Evolutionary conservation across 2,113 vertebrate genomes (phyloP).

Genomic region (Mixornis gularis): DNA sequence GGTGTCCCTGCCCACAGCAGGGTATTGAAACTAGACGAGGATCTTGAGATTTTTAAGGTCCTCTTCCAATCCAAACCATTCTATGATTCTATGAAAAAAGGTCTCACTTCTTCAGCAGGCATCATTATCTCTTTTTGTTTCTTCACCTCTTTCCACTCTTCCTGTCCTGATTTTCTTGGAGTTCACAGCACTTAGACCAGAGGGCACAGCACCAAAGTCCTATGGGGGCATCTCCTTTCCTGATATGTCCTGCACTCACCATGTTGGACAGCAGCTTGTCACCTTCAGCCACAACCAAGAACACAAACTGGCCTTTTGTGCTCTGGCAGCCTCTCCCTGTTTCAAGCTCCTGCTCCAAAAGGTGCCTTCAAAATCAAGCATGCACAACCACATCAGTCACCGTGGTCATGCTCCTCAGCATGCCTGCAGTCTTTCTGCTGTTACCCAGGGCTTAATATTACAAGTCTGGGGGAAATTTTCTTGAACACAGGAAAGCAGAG

Average conservation of each 20-base stretch:
- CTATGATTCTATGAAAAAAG: neutral
- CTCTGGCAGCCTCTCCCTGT: neutral
- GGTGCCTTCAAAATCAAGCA: neutral
- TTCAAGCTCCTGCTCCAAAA: neutral
- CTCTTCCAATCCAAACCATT: neutral
- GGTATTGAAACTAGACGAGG: neutral
- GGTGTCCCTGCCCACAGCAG: neutral
- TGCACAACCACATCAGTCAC: neutral
- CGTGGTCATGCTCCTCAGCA: neutral
- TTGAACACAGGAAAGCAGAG: neutral
- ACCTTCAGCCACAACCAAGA: neutral
- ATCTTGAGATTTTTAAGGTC: neutral
- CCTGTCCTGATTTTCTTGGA: neutral
- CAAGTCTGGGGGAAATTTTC: neutral
- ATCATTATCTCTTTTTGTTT: neutral
- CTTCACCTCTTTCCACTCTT: neutral
- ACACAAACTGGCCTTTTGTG: neutral
- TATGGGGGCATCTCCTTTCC: neutral
- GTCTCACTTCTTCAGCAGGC: neutral
- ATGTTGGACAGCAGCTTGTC: neutral
- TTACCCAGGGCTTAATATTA: neutral
- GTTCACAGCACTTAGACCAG: neutral
- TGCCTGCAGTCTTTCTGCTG: neutral
- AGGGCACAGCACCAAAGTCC: neutral
- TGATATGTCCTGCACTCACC: rapidly evolving